Evolutionary conservation across 1,140 invertebrate genomes (phyloP).

Genomic region (Wiebesia pumilae): DNA sequence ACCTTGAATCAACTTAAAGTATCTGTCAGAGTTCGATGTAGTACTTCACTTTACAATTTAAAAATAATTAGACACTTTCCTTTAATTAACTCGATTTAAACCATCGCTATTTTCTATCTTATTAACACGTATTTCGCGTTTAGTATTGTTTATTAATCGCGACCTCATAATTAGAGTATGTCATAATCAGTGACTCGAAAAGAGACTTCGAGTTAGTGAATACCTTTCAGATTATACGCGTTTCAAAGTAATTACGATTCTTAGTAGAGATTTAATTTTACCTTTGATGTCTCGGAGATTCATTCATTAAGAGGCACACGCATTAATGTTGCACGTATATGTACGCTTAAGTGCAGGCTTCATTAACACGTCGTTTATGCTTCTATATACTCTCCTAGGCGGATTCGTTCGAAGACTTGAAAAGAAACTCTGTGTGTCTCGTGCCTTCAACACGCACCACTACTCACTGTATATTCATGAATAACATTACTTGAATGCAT

Average conservation of each 20-base stretch:
- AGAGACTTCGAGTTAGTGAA: not conserved
- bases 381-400: slow-evolving; percentile 3
- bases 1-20: too few species aligned
- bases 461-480: not conserved
- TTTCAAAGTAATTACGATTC: slow-evolving; percentile 60
- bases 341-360: slow-evolving; percentile 19
- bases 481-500: not conserved
- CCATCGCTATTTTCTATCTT: not conserved
- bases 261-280: slow-evolving; percentile 56
- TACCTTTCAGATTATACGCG: not conserved
- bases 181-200: not conserved
- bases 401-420: slow-evolving; percentile 31
- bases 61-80: not conserved
- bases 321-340: slow-evolving; percentile 10
- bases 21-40: too few species aligned
- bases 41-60: not conserved
- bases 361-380: slow-evolving; percentile 52
- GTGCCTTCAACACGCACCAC: not conserved
- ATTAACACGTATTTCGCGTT: not conserved
- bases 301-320: slow-evolving; percentile 55
- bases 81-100: slow-evolving; percentile 24
- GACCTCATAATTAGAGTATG: slow-evolving; percentile 25
- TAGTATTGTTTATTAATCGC: slow-evolving; percentile 31
- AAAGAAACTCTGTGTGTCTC: not conserved
- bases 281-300: slow-evolving; percentile 55